A percentile compares a stretch with the other conserved stretches of the same genome.
Evolutionary conservation across 2,113 vertebrate genomes (phyloP).

Genomic region (Poecilia latipinna): DNA sequence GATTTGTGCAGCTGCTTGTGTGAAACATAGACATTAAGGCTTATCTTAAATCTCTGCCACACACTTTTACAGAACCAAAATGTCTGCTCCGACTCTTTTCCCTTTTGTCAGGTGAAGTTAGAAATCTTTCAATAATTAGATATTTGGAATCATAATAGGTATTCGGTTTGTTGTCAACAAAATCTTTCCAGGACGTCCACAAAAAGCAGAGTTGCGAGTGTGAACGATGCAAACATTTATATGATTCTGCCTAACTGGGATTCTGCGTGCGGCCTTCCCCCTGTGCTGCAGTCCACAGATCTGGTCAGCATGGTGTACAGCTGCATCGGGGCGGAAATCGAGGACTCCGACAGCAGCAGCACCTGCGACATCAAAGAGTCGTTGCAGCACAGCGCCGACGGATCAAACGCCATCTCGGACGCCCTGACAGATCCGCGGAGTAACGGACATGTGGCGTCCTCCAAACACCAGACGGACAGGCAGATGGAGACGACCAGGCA

Average conservation of each 20-base stretch:
- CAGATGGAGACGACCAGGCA: constrained; percentile 59
- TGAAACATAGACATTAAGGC: constrained; percentile 20
- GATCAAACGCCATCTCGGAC: constrained; percentile 46
- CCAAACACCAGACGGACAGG: constrained; percentile 59
- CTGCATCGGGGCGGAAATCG: constrained; percentile 77
- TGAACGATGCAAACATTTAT: neutral
- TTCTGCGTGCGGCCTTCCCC: neutral
- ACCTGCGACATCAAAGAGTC: constrained; percentile 53
- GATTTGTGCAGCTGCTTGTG: constrained; percentile 6
- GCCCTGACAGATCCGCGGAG: constrained; percentile 39
- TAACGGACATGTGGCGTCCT: constrained; percentile 61
- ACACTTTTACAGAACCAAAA: neutral
- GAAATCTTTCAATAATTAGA: neutral
- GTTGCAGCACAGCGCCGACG: constrained; percentile 38
- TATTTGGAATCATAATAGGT: neutral
- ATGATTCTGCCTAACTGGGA: neutral
- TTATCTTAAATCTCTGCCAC: constrained; percentile 32
- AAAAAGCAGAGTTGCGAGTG: neutral
- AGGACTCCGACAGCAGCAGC: constrained; percentile 74
- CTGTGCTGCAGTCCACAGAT: constrained; percentile 68
- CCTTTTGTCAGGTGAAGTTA: neutral
- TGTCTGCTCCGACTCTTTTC: neutral
- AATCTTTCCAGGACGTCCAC: neutral
- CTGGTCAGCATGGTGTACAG: constrained; percentile 81
- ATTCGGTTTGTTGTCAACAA: neutral